Evolutionary conservation across 2,113 vertebrate genomes (phyloP).

Genomic region (Jacana jacana): DNA sequence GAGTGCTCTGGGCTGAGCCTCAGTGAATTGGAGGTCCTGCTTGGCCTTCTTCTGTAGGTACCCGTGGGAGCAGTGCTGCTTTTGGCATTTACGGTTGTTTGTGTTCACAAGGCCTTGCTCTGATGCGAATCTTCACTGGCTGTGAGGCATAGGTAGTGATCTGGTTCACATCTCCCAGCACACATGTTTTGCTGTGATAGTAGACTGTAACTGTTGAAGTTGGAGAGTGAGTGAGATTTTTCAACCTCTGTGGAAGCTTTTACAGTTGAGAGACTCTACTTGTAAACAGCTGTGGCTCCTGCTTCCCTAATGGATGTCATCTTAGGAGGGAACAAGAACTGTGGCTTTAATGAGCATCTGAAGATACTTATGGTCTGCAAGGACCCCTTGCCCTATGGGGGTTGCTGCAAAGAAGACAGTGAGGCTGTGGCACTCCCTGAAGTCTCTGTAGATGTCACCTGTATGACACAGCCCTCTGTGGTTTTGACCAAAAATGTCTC

Average conservation of each 20-base stretch:
- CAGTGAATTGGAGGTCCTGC: not conserved
- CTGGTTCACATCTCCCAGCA: rapidly evolving
- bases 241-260: not conserved
- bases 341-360: not conserved
- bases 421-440: not conserved
- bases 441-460: not conserved
- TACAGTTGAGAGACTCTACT: not conserved
- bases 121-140: not conserved
- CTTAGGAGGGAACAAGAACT: not conserved
- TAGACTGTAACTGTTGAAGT: not conserved
- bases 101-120: not conserved
- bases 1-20: not conserved
- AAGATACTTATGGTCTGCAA: not conserved
- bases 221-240: not conserved
- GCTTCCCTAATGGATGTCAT: rapidly evolving
- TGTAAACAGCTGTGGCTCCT: not conserved
- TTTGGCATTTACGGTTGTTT: rapidly evolving
- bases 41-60: not conserved
- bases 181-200: not conserved
- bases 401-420: not conserved
- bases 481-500: not conserved
- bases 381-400: not conserved
- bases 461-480: rapidly evolving
- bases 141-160: not conserved
- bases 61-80: not conserved